A percentile compares a stretch with the other conserved stretches of the same genome.
Evolutionary conservation across 1,140 invertebrate species (phyloP).

Genomic region (Saccostrea glomerata): DNA sequence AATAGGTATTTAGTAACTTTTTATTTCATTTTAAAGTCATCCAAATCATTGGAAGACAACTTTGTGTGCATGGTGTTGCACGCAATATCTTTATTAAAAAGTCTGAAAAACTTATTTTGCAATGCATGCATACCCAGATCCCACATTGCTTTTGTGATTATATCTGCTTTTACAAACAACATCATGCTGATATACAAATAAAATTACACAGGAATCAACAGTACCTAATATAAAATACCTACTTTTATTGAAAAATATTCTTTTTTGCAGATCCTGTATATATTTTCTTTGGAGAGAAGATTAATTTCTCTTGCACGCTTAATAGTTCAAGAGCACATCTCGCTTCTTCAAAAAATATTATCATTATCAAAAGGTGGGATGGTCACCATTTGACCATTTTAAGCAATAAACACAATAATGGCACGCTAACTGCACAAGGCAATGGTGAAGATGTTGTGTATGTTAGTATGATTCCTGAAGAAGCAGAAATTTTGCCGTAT

Average conservation of each 20-base stretch:
- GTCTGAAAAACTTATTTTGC: no score
- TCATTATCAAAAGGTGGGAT: neutral
- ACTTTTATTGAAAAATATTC: neutral
- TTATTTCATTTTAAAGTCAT: no score
- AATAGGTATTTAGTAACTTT: no score
- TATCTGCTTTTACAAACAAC: no score
- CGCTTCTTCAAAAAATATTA: neutral
- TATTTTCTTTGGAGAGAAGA: constrained; percentile 10
- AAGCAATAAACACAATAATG: neutral
- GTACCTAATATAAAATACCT: no score
- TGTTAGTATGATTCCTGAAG: neutral
- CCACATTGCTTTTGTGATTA: no score
- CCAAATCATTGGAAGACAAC: no score
- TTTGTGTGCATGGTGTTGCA: no score
- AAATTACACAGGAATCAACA: no score
- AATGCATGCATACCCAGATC: no score
- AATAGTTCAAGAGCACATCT: neutral
- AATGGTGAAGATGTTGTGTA: neutral
- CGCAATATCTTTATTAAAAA: no score
- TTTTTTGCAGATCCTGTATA: constrained; percentile 18
- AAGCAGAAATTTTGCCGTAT: neutral
- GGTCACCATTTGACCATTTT: neutral
- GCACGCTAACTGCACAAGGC: neutral
- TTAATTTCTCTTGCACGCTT: constrained; percentile 18
- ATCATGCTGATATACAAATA: no score